phyloP scores from a whole-genome alignment of 2,113 vertebrate species.

The Syrmaticus mikado region DNA sequence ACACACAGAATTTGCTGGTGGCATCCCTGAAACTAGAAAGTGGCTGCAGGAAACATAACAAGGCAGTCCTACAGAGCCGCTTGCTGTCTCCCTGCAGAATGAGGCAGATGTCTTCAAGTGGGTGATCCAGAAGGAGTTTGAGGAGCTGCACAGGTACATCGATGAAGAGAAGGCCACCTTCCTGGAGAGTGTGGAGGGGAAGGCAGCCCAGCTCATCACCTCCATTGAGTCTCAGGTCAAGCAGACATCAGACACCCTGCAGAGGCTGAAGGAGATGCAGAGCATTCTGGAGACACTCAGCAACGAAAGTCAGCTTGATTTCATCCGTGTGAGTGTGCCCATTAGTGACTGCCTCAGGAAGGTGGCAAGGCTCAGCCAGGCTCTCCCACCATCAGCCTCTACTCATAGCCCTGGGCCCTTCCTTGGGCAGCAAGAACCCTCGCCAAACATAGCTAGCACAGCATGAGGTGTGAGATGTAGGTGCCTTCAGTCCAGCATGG shows the following conservation, averaged over 20 bases:
- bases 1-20: fast-evolving
- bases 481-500: not conserved
- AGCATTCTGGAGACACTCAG: conserved; percentile 75
- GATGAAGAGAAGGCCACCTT: conserved; percentile 85
- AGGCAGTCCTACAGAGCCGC: not conserved
- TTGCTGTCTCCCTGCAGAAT: conserved; percentile 66
- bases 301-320: conserved; percentile 80
- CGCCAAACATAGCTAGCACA: not conserved
- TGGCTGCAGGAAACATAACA: not conserved
- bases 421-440: not conserved
- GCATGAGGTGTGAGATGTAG: not conserved
- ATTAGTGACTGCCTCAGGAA: not conserved
- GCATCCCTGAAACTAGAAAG: not conserved
- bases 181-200: conserved; percentile 76
- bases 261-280: conserved; percentile 76
- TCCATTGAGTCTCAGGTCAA: conserved; percentile 84
- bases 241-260: conserved; percentile 70
- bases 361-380: not conserved
- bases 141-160: conserved; percentile 82
- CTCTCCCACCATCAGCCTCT: not conserved
- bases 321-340: conserved; percentile 71
- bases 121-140: conserved; percentile 86
- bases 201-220: conserved; percentile 75
- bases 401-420: not conserved
- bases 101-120: conserved; percentile 87